These are phyloP conservation scores for Prunella fulvescens DNA, from an alignment of 2,113 vertebrate genomes.

Conservation along the genomic window DNA sequence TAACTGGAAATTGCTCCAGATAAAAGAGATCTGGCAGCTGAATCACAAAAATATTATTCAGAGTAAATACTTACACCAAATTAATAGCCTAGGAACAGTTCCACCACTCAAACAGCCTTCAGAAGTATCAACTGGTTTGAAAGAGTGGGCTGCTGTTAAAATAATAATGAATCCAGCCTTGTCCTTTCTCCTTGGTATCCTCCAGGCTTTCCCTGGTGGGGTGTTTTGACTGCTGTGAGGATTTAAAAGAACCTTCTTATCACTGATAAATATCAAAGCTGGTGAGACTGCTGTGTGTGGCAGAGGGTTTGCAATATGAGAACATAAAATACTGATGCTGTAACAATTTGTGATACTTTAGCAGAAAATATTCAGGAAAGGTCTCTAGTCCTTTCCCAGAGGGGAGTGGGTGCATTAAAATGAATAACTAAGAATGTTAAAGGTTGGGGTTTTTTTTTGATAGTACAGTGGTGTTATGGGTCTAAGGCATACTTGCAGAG, in stretches of 20 bases:
- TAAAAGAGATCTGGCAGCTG: constrained; percentile 30
- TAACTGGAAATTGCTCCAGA: neutral
- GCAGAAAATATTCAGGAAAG: neutral
- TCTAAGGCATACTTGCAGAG: neutral
- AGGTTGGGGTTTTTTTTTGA: neutral
- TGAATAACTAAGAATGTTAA: neutral
- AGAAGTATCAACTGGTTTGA: neutral
- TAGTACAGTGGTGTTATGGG: neutral
- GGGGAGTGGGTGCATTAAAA: neutral
- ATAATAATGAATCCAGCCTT: neutral
- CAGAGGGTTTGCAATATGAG: neutral
- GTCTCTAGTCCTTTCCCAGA: neutral
- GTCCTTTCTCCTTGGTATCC: neutral
- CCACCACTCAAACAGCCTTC: neutral
- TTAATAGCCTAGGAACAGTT: neutral
- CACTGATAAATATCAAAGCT: neutral
- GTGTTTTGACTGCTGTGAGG: neutral
- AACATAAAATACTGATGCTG: neutral
- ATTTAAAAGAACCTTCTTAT: neutral
- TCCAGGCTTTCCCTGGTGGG: neutral
- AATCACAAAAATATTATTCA: constrained; percentile 18
- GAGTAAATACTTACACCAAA: constrained; percentile 5
- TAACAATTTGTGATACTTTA: neutral
- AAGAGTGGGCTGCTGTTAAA: constrained; percentile 4
- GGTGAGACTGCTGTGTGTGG: neutral